Conservation (phyloP, 2,797 vertebrate genomes). For the Hyperoplus immaculatus region DNA sequence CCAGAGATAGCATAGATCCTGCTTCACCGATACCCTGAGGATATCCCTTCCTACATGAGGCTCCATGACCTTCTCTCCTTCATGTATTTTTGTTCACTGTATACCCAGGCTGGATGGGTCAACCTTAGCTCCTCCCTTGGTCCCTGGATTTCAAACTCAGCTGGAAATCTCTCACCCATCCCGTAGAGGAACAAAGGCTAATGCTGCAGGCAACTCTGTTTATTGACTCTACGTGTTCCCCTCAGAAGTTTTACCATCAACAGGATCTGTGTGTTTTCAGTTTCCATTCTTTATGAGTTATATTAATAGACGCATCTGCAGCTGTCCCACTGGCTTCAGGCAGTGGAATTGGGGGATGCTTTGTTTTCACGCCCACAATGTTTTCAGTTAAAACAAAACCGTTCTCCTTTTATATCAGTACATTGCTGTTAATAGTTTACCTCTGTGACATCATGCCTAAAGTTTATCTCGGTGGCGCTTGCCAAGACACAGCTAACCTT, state of each 20-base stretch:
- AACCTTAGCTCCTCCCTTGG: conserved; percentile 12
- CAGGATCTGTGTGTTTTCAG: conserved; percentile 75
- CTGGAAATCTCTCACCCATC: conserved; percentile 49
- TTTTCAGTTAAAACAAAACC: conserved; percentile 44
- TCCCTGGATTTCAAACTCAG: conserved; percentile 30
- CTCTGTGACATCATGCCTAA: conserved; percentile 33
- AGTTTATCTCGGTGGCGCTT: conserved; percentile 51
- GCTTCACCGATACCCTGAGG: conserved; percentile 45
- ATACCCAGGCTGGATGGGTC: conserved; percentile 21
- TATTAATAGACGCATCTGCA: conserved; percentile 69
- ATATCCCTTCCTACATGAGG: conserved; percentile 43
- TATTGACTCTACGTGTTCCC: conserved; percentile 69
- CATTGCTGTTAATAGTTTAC: conserved; percentile 51
- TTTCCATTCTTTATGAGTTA: conserved; percentile 73
- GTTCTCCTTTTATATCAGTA: conserved; percentile 17
- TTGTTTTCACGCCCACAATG: conserved; percentile 46
- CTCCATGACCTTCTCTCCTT: conserved; percentile 52
- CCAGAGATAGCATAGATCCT: conserved; percentile 54
- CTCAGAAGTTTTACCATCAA: conserved; percentile 68
- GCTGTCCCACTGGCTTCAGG: conserved; percentile 56
- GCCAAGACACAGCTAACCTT: conserved; percentile 51
- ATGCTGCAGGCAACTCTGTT: conserved; percentile 66
- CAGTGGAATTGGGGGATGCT: conserved; percentile 45
- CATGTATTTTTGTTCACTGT: conserved; percentile 48
- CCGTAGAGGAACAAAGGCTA: conserved; percentile 44